Evolutionary conservation across 2,888 invertebrate species (phyloP).

Genomic region (Drosophila percnosoma): DNA sequence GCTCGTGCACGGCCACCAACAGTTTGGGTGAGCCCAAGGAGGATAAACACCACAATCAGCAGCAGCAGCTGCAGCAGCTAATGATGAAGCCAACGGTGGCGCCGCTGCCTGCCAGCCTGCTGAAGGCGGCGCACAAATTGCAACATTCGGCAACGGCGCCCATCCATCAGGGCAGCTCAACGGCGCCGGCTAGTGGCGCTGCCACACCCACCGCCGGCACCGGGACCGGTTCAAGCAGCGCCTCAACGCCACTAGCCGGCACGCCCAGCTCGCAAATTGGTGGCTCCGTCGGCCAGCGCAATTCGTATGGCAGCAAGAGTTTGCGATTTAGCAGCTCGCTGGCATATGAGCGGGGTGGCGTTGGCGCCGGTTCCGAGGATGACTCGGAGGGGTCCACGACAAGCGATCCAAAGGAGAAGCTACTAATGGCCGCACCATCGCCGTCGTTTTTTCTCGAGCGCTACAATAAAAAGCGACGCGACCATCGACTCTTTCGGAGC

Average conservation of each 20-base stretch:
- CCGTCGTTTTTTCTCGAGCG: slow-evolving; percentile 84
- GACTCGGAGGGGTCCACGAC: slow-evolving; percentile 84
- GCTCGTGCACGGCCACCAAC: slow-evolving; percentile 76
- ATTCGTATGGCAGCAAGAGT: slow-evolving; percentile 73
- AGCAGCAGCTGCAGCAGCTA: slow-evolving; percentile 34
- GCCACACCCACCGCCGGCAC: slow-evolving; percentile 73
- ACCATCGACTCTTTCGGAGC: slow-evolving; percentile 84
- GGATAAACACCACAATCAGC: slow-evolving; percentile 36
- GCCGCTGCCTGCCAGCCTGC: slow-evolving; percentile 55
- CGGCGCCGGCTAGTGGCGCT: slow-evolving; percentile 73
- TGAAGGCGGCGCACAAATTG: slow-evolving; percentile 75
- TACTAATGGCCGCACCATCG: slow-evolving; percentile 78
- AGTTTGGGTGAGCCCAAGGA: slow-evolving; percentile 56
- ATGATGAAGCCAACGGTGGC: slow-evolving; percentile 49
- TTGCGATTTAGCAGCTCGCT: slow-evolving; percentile 79
- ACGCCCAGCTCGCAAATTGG: slow-evolving; percentile 46
- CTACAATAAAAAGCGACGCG: slow-evolving; percentile 84
- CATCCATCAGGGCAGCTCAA: slow-evolving; percentile 68
- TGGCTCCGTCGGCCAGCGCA: slow-evolving; percentile 34
- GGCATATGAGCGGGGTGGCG: slow-evolving; percentile 73
- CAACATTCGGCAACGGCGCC: slow-evolving; percentile 82
- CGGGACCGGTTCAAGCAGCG: slow-evolving; percentile 40
- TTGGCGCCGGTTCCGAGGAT: slow-evolving; percentile 75
- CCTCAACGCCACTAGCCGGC: slow-evolving; percentile 41
- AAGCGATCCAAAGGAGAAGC: slow-evolving; percentile 84